Percentiles rank a stretch among this genome's conserved stretches.
phyloP scores from a whole-genome alignment of 1,140 invertebrate species.

The Magallana ariakensis region DNA sequence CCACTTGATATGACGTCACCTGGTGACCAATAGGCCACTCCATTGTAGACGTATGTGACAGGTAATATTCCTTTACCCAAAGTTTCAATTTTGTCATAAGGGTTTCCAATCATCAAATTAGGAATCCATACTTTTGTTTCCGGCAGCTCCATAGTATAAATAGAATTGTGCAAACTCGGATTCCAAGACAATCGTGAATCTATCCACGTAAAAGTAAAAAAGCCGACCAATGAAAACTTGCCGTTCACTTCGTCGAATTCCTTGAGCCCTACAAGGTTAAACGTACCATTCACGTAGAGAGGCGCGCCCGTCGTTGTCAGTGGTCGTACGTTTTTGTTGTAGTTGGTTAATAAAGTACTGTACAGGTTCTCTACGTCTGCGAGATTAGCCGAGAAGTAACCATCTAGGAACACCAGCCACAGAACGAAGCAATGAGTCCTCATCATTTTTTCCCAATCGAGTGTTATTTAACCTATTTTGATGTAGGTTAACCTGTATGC shows the following conservation, averaged over 20 bases:
- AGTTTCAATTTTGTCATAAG: conserved; percentile 44
- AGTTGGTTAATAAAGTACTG: not conserved
- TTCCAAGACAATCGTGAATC: conserved; percentile 52
- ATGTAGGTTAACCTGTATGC: no score
- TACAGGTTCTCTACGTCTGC: conserved; percentile 4
- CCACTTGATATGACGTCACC: conserved; percentile 42
- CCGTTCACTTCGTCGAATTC: conserved; percentile 58
- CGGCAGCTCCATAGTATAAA: conserved; percentile 13
- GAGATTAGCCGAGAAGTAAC: not conserved
- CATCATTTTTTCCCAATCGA: not conserved
- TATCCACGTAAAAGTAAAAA: conserved; percentile 43
- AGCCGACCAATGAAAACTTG: conserved; percentile 51
- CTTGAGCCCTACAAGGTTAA: conserved; percentile 50
- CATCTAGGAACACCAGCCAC: not conserved
- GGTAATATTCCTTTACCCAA: conserved; percentile 45
- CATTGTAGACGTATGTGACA: conserved; percentile 29
- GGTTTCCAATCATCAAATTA: conserved; percentile 42
- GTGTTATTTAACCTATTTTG: no score
- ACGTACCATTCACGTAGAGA: conserved; percentile 44
- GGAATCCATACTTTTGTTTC: conserved; percentile 54
- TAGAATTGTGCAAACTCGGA: conserved; percentile 39
- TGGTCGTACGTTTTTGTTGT: conserved; percentile 52
- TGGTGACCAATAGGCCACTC: conserved; percentile 32
- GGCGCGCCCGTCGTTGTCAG: not conserved
- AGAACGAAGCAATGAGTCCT: not conserved